Percentiles rank a stretch among this genome's conserved stretches.
Conservation (phyloP, 2,113 vertebrate genomes). For the Xiphorhynchus elegans region DNA sequence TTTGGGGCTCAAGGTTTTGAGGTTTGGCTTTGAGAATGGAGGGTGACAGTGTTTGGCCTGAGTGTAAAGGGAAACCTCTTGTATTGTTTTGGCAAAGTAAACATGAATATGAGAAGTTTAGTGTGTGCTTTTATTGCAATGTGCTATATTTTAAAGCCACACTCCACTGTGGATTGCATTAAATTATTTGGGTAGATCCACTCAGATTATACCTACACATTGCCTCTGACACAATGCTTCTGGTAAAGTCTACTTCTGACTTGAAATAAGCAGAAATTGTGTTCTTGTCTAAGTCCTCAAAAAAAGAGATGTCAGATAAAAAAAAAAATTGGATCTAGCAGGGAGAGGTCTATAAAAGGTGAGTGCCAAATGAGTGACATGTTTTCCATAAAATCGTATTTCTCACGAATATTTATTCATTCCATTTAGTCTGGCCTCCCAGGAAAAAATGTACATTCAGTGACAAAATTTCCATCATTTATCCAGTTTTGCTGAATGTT, state of each 20-base stretch:
- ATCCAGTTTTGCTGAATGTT: background rate
- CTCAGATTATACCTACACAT: background rate
- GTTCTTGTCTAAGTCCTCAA: background rate
- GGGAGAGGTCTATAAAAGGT: background rate
- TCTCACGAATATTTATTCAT: background rate
- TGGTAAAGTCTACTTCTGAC: background rate
- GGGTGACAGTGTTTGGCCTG: accelerated
- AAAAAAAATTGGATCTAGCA: background rate
- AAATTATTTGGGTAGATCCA: background rate
- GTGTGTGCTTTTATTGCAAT: background rate
- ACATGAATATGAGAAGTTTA: background rate
- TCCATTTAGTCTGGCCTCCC: background rate
- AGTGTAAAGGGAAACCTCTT: background rate
- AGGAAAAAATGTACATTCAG: background rate
- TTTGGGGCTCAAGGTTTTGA: background rate
- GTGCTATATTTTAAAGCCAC: background rate
- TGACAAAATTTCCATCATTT: background rate
- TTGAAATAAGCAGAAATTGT: background rate
- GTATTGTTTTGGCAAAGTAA: background rate
- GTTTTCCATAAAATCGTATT: background rate
- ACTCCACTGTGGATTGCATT: background rate
- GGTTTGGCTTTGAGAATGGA: background rate
- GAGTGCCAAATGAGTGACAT: background rate
- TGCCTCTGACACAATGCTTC: background rate
- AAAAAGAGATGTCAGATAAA: background rate